A percentile compares a stretch with the other conserved stretches of the same genome.
phyloP scores from a whole-genome alignment of 2,888 invertebrate species.

The Endomychus coccineus region DNA sequence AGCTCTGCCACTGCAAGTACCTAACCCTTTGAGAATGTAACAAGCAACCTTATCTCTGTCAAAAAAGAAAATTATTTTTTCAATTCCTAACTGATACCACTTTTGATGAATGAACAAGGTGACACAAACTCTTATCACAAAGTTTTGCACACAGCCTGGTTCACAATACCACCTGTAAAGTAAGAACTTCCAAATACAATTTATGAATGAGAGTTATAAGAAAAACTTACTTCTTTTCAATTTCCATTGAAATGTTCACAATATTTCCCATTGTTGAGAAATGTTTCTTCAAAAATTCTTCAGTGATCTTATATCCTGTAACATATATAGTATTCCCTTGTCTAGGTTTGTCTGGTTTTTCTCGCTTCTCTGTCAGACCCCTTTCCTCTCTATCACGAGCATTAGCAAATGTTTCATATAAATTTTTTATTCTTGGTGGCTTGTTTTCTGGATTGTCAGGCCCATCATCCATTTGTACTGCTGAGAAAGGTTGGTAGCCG shows the following conservation, averaged over 20 bases:
- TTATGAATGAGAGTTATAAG: neutral
- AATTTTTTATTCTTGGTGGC: constrained; percentile 57
- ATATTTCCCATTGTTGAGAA: constrained; percentile 69
- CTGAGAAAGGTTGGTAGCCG: constrained; percentile 87
- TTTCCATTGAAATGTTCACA: constrained; percentile 76
- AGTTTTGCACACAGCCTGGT: too few relatives aligned
- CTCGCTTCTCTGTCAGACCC: constrained; percentile 47
- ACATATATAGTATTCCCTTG: constrained; percentile 80
- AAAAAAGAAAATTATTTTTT: too few relatives aligned
- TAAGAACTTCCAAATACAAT: neutral
- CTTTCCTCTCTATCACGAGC: constrained; percentile 59
- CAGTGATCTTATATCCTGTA: constrained; percentile 69
- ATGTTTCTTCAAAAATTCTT: constrained; percentile 69
- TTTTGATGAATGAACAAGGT: too few relatives aligned
- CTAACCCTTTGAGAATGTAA: too few relatives aligned
- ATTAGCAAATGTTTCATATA: constrained; percentile 72
- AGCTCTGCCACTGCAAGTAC: too few relatives aligned
- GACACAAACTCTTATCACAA: too few relatives aligned
- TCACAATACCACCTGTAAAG: too few relatives aligned
- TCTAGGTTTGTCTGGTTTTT: constrained; percentile 57
- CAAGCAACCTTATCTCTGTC: too few relatives aligned
- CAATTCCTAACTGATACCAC: too few relatives aligned
- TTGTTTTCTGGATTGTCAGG: constrained; percentile 56
- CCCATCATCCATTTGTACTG: constrained; percentile 69
- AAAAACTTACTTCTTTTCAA: constrained; percentile 63